Evolutionary conservation across 2,113 vertebrate species (phyloP).

Genomic region (Cranoglanis bouderius): DNA sequence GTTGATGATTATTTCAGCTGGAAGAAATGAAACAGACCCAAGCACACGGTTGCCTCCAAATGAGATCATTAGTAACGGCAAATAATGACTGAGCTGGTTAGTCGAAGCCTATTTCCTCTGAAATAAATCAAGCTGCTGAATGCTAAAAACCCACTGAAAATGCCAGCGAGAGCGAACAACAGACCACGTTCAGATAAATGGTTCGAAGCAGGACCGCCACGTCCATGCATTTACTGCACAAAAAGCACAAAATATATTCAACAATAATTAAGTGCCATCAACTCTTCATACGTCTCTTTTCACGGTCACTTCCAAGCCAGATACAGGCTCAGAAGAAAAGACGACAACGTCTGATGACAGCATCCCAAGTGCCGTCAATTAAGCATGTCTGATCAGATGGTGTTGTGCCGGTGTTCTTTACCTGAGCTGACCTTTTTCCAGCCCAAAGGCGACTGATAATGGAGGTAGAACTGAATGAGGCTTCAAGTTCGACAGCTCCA

Average conservation of each 20-base stretch:
- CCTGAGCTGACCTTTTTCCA: conserved; percentile 49
- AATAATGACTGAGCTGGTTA: conserved; percentile 60
- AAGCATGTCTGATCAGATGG: conserved; percentile 37
- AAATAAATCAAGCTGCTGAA: conserved; percentile 55
- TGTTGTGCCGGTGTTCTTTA: conserved; percentile 26
- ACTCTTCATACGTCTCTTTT: neutral
- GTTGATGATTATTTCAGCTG: conserved; percentile 51
- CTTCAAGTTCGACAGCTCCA: conserved; percentile 40
- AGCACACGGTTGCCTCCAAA: conserved; percentile 51
- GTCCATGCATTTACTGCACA: conserved; percentile 23
- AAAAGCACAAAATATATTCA: conserved; percentile 30
- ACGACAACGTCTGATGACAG: neutral
- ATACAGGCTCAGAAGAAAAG: neutral
- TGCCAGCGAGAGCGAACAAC: conserved; percentile 23
- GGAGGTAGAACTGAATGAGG: conserved; percentile 30
- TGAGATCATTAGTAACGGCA: conserved; percentile 61
- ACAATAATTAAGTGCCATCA: neutral
- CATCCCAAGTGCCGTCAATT: conserved; percentile 36
- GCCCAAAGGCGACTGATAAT: conserved; percentile 49
- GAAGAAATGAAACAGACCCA: conserved; percentile 46
- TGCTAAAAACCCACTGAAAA: conserved; percentile 38
- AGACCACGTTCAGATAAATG: conserved; percentile 39
- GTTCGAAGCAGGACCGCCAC: conserved; percentile 27
- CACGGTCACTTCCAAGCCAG: neutral
- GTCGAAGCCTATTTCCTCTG: conserved; percentile 58